phyloP scores from a whole-genome alignment of 2,113 vertebrate species.

The Platichthys stellatus region DNA sequence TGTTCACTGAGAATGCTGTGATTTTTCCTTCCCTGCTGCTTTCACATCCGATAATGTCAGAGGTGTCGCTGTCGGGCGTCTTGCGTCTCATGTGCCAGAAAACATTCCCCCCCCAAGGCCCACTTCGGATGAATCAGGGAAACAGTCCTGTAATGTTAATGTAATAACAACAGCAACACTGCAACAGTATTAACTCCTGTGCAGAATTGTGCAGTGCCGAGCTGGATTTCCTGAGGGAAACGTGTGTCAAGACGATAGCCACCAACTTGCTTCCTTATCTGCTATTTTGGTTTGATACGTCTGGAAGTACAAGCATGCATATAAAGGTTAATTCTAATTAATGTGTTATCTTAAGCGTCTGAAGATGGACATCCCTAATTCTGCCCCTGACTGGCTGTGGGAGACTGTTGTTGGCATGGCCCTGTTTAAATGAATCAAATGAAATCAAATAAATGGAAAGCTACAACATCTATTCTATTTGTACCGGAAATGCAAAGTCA shows the following conservation, averaged over 20 bases:
- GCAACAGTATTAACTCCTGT: conserved; percentile 14
- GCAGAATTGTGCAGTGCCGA: neutral
- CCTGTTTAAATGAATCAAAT: neutral
- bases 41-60: conserved; percentile 48
- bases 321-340: neutral
- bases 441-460: too few relatives aligned
- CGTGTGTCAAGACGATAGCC: neutral
- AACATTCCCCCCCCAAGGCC: neutral
- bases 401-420: neutral
- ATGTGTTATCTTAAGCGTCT: neutral
- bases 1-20: neutral
- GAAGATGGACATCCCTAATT: neutral
- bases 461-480: too few relatives aligned
- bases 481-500: too few relatives aligned
- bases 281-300: neutral
- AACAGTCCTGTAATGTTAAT: conserved; percentile 11
- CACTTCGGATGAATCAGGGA: conserved; percentile 28
- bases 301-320: neutral
- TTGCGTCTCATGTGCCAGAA: conserved; percentile 5
- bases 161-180: conserved; percentile 10
- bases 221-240: conserved; percentile 23
- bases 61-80: conserved; percentile 45
- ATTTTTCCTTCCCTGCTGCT: conserved; percentile 31
- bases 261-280: neutral
- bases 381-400: neutral